Evolutionary conservation across 2,888 invertebrate species (phyloP), one percentile per base, ranked within the genome.

Genomic region (Metalampra italica): DNA sequence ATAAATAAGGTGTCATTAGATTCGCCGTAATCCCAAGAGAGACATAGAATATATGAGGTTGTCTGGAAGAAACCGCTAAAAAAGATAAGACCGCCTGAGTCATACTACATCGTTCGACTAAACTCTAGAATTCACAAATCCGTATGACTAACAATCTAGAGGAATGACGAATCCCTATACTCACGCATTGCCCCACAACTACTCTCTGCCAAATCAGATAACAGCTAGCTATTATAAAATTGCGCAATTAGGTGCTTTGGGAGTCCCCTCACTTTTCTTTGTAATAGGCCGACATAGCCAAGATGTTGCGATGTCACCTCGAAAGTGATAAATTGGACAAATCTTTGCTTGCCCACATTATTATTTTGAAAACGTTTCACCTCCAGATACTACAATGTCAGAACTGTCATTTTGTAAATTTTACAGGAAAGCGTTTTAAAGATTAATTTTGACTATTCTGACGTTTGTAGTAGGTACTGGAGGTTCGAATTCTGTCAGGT

Each of bases 181-280:
- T 37, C 11, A 46, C 1, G 14, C 34, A 43, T 38, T 43, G 39
- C 50, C 43, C 7, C 47, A 15, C 41, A 47, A 50, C 41, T 14
- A 37, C 2, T n/a, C 39, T 14, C 32, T 58, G 62, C 62, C 62
- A 62, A 54, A 46, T 43, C 43, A 41, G 59, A 59, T 57, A 57
- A 53, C 11, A 14, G 12, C 49, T 38, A 46, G 32, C 47, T 46
- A 52, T 57, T 58, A 56, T 54, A 56, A 58, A 55, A 59, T 49
- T 38, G 46, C 45, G 46, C 53, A 55, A 56, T 55, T 50, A 55
- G 38, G 41, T 50, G 46, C 47, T 43, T 30, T n/a, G 47, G 45
- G 43, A 52, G 12, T 29, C 29, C 29, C 22, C 50, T 52, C 32
- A 50, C 43, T 40, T 45, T 46, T 51, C 42, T 42, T 44, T 44